phyloP scores from a whole-genome alignment of 2,797 vertebrate genomes.

The Danio choprae region DNA sequence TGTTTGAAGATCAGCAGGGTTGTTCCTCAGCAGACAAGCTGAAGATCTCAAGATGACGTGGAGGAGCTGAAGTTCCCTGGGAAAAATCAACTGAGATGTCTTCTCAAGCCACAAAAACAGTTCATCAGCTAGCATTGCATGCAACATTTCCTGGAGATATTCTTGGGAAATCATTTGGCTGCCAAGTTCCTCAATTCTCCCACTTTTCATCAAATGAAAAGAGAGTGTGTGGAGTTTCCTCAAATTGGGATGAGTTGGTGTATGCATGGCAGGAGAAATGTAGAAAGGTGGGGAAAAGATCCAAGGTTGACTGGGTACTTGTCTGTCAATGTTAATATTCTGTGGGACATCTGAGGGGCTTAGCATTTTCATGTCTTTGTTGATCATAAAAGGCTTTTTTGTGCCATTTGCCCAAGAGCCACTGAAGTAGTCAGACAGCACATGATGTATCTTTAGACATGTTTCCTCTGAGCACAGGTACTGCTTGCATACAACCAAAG shows the following conservation, averaged over 20 bases:
- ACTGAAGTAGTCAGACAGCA: constrained; percentile 77
- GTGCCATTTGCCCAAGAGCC: constrained; percentile 66
- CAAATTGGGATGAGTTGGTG: constrained; percentile 62
- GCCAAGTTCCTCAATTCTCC: constrained; percentile 68
- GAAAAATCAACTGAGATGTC: constrained; percentile 53
- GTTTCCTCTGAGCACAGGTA: constrained; percentile 67
- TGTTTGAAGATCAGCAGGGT: constrained; percentile 66
- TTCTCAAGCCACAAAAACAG: constrained; percentile 73
- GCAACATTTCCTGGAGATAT: constrained; percentile 78
- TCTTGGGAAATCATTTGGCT: constrained; percentile 70
- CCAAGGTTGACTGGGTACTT: constrained; percentile 72
- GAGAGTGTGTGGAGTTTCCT: constrained; percentile 77
- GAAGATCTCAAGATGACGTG: constrained; percentile 69
- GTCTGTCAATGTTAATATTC: constrained; percentile 64
- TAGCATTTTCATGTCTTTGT: constrained; percentile 18
- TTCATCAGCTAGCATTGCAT: constrained; percentile 66
- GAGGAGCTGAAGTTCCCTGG: constrained; percentile 72
- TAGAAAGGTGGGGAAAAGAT: constrained; percentile 57
- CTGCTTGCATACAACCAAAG: constrained; percentile 70
- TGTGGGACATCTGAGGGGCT: constrained; percentile 22
- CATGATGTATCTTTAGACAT: constrained; percentile 67
- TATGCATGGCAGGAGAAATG: constrained; percentile 6
- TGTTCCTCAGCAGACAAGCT: constrained; percentile 68
- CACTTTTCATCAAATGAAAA: constrained; percentile 75
- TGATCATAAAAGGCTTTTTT: constrained; percentile 62